Evolutionary conservation across 2,797 vertebrate species (phyloP).

Genomic region (Triplophysa yarkandensis): DNA sequence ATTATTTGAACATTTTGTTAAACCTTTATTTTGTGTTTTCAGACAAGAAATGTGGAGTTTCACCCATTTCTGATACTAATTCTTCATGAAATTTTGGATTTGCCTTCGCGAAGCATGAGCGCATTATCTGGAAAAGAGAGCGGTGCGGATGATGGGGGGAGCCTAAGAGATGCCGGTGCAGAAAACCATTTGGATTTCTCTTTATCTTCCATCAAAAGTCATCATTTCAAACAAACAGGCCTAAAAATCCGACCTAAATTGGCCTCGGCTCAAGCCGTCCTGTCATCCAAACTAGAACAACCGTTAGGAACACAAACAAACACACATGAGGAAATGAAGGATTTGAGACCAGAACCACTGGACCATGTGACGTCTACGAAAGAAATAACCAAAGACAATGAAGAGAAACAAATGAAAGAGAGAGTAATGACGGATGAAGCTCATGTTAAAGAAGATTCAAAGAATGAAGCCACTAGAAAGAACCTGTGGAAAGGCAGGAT

Average conservation of each 20-base stretch:
- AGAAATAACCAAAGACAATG: not conserved
- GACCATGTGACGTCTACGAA: not conserved
- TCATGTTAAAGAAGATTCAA: conserved; percentile 14
- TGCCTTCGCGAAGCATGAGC: conserved; percentile 42
- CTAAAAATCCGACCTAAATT: conserved; percentile 63
- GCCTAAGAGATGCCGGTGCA: conserved; percentile 16
- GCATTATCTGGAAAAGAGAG: conserved; percentile 30
- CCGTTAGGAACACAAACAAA: not conserved
- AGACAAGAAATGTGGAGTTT: conserved; percentile 1
- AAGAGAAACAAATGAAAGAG: conserved; percentile 30
- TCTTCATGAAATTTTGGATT: conserved; percentile 39
- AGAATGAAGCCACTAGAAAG: conserved; percentile 32
- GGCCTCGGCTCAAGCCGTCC: conserved; percentile 66
- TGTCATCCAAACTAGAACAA: conserved; percentile 67
- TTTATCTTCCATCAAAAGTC: conserved; percentile 8
- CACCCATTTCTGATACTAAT: conserved; percentile 2
- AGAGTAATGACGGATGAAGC: conserved; percentile 24
- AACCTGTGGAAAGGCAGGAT: conserved; percentile 34
- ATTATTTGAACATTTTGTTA: not conserved
- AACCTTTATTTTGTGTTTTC: not conserved
- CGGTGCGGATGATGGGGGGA: conserved; percentile 42
- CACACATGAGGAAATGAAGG: conserved; percentile 1
- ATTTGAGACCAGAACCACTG: conserved; percentile 1
- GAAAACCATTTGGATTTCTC: conserved; percentile 39
- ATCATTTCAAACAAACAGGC: not conserved